Base-by-base conservation (phyloP, 2,113 vertebrate genomes). In the Solea solea region DNA sequence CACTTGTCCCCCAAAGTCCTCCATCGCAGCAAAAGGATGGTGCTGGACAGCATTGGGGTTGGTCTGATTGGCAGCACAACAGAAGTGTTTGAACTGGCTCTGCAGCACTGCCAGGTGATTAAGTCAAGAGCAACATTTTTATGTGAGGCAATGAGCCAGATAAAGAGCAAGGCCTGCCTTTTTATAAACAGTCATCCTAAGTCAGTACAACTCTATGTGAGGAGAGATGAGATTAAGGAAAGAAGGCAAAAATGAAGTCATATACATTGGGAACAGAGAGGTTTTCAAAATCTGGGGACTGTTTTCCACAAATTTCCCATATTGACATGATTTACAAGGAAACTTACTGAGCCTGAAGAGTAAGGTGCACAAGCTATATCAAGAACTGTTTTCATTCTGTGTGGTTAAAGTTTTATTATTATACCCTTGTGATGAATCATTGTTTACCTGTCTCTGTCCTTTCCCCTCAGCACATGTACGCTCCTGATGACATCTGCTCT, bases 1-100 rank as follows among this genome's bases (percentile, higher is more conserved):
- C 94, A 94, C 12, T 80, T 96, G 69, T 93, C 95, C 2, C 72
- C 91, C 0, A 73, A 81, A 0, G 93, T 95, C 62, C 66, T 94
- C 16, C 89, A 90, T 14, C 91, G 95, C n/a, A 96, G 95, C 82
- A 96, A 96, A 81, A 94, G 96, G 58, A 97, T 96, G 96, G 93
- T 96, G 78, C 88, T 96, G 2, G 96, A 97, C 92, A 96, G 90
- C 91, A 90, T 97, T 0, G 96, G 96, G 0, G 96, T 96, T 3
- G 95, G 95, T 41, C 89, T 97, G 0, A 82, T 97, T 62, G 96
- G 96, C 56, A 95, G 94, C 93, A 96, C 92, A 0, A 96, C 95
- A 0, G 83, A 88, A 0, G 95, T 96, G 44, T 96, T 96, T 15
- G 76, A 95, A 11, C 83, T 96, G 41, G 92, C 83, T 1, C 88